phyloP scores from a whole-genome alignment of 2,113 vertebrate genomes.

The Tichodroma muraria region DNA sequence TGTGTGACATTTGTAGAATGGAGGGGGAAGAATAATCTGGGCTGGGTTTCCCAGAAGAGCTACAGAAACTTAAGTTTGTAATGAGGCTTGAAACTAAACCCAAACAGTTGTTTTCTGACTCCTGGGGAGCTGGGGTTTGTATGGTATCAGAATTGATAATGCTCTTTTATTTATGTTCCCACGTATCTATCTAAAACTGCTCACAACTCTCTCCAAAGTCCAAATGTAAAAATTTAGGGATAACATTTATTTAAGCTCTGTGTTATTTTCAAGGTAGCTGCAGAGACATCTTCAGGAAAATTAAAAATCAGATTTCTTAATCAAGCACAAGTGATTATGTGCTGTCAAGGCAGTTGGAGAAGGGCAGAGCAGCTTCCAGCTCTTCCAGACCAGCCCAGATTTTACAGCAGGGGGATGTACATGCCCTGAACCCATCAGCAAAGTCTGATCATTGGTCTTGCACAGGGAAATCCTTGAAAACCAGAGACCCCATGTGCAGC shows the following conservation, averaged over 20 bases:
- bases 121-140: background rate
- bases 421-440: background rate
- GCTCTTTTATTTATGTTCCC: background rate
- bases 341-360: background rate
- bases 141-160: background rate
- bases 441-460: background rate
- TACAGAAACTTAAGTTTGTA: background rate
- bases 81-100: background rate
- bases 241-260: background rate
- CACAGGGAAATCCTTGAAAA: background rate
- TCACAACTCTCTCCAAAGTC: background rate
- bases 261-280: background rate
- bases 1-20: background rate
- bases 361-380: background rate
- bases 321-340: background rate
- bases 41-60: background rate
- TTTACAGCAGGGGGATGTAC: accelerated
- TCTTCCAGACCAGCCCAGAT: background rate
- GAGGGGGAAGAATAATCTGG: background rate
- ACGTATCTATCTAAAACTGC: background rate
- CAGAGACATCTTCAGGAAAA: background rate
- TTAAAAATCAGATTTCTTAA: background rate
- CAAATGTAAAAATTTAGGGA: background rate
- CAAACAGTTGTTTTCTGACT: background rate
- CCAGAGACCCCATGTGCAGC: accelerated